phyloP scores from a whole-genome alignment of 2,797 vertebrate genomes.

The Cryptoprocta ferox region DNA sequence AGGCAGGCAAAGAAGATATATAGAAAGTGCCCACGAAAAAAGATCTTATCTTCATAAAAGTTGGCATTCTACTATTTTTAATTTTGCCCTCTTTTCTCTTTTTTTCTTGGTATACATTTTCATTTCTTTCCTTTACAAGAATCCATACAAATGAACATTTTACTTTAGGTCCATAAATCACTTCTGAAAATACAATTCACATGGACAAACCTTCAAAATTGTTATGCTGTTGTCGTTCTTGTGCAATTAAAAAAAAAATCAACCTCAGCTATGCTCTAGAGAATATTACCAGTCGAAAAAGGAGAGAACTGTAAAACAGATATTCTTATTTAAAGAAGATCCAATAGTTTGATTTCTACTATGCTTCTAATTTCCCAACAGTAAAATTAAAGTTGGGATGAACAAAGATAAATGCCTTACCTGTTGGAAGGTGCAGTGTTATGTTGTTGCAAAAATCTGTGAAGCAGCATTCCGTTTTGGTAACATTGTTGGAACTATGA shows the following conservation, averaged over 20 bases:
- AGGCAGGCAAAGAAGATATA: neutral
- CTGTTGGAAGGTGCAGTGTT: constrained; percentile 92
- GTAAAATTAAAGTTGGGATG: constrained; percentile 14
- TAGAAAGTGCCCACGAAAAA: neutral
- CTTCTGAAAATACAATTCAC: constrained; percentile 45
- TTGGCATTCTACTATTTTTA: constrained; percentile 31
- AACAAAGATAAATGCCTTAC: constrained; percentile 83
- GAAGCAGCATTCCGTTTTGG: constrained; percentile 96
- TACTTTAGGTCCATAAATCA: constrained; percentile 18
- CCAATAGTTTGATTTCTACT: constrained; percentile 3
- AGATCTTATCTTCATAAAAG: neutral
- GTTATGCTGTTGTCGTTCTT: neutral
- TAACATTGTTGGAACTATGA: constrained; percentile 94
- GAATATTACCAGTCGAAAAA: constrained; percentile 1
- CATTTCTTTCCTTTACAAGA: constrained; percentile 25
- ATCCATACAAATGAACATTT: constrained; percentile 24
- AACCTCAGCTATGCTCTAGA: neutral
- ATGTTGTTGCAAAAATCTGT: constrained; percentile 98
- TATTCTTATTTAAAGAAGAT: constrained; percentile 60
- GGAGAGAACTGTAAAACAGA: constrained; percentile 7
- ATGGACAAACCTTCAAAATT: constrained; percentile 22
- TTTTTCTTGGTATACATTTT: neutral
- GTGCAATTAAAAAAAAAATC: neutral
- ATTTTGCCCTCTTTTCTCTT: neutral
- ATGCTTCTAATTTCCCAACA: neutral